Base-by-base conservation (phyloP, 2,797 vertebrate genomes). In the Danio kyathit region DNA sequence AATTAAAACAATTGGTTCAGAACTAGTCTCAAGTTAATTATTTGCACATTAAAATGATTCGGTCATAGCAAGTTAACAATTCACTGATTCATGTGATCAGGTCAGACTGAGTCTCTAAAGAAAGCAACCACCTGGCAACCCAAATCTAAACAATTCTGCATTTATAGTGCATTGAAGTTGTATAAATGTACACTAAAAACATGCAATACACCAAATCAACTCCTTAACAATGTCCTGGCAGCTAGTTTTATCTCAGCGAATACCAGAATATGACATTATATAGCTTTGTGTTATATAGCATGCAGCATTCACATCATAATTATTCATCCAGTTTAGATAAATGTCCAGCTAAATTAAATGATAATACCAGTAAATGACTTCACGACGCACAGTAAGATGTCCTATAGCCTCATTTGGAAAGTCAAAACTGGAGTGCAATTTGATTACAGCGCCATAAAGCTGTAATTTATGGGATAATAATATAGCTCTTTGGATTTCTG, bases 341-440 rank as follows among this genome's bases (percentile, higher is more conserved):
- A 76, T 48, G 40, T 40, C 74, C 57, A 64, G 48, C 56, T 70
- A 69, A 70, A 82, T 76, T 43, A 76, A 80, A 67, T 51, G 52
- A 70, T 63, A 51, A 82, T 69, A 60, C 38, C 19, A 77, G 40
- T 16, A 80, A 79, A 85, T 63, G 75, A 60, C 52, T 52, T 14
- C 9, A 56, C n/a, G 74, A 40, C 2, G 19, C 44, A 60, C 57
- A 56, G 64, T 16, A 19, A 52, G 56, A 65, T 65, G 38, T 61
- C 40, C 49, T n/a, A 51, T 17, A 60, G 65, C 52, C 64, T 77
- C 59, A 69, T 61, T 57, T 69, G 52, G 48, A 82, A 84, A 83
- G 73, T 59, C 64, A 78, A 51, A 51, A 46, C 16, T 61, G 60
- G 54, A 73, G 61, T 21, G 7, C 16, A 14, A 41, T 49, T 63